Conservation (phyloP, 2,113 vertebrate species). For the Chionomys nivalis region DNA sequence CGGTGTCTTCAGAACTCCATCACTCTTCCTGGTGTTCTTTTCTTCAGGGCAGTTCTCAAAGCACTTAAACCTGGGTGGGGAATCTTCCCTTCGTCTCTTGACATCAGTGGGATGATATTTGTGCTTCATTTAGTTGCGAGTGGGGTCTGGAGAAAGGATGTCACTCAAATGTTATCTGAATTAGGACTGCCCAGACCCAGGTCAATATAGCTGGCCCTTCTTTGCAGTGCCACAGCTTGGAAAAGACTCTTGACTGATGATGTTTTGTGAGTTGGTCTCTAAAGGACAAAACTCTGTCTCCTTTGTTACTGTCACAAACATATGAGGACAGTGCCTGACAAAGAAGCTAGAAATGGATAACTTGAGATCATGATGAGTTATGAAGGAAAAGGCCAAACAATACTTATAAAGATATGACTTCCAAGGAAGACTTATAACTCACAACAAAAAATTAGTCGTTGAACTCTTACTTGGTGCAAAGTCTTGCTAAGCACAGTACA, state of each 20-base stretch:
- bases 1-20: neutral
- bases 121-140: neutral
- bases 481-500: neutral
- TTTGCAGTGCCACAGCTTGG: neutral
- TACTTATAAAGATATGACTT: neutral
- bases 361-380: neutral
- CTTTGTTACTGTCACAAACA: conserved; percentile 46
- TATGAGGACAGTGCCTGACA: conserved; percentile 22
- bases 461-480: neutral
- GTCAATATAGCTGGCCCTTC: neutral
- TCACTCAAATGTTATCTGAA: neutral
- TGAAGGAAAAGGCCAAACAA: neutral
- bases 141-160: neutral
- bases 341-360: conserved; percentile 50
- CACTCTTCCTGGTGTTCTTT: neutral
- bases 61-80: neutral
- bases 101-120: neutral
- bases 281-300: conserved; percentile 33
- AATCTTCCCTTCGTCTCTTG: neutral
- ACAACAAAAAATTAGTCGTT: neutral
- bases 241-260: neutral
- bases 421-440: neutral
- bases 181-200: neutral
- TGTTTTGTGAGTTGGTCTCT: neutral
- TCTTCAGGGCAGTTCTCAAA: neutral